Conservation (phyloP, 2,797 vertebrate species). For the Coracias cyanogaster region DNA sequence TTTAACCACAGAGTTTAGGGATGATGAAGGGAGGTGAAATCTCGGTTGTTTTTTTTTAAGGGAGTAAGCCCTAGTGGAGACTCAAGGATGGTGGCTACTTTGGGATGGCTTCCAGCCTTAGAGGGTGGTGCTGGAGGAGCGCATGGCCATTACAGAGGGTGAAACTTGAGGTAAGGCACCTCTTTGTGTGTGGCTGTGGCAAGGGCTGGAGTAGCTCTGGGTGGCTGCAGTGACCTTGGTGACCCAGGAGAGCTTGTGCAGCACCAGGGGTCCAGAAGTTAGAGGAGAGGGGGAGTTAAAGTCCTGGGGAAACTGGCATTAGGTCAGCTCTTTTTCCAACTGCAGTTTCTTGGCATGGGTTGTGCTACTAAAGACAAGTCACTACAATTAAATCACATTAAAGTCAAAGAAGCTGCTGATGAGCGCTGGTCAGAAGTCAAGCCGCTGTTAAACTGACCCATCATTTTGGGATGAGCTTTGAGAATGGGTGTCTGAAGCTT, state of each 20-base stretch:
- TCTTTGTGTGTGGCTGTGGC: rapidly evolving
- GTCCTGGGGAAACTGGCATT: neutral
- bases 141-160: neutral
- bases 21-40: neutral
- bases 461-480: neutral
- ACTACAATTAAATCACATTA: neutral
- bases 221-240: neutral
- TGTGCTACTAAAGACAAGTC: neutral
- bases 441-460: neutral
- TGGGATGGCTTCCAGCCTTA: neutral
- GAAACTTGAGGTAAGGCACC: neutral
- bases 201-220: neutral
- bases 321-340: neutral
- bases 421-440: neutral
- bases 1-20: neutral
- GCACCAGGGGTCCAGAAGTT: neutral
- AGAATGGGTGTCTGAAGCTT: neutral
- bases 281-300: neutral
- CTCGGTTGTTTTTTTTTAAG: neutral
- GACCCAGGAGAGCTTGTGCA: neutral
- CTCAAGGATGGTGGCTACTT: neutral
- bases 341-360: neutral
- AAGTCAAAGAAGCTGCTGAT: neutral
- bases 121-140: neutral
- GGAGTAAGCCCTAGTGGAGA: neutral